phyloP scores from a whole-genome alignment of 1,140 invertebrate species.

The Cyphomyrmex costatus region DNA sequence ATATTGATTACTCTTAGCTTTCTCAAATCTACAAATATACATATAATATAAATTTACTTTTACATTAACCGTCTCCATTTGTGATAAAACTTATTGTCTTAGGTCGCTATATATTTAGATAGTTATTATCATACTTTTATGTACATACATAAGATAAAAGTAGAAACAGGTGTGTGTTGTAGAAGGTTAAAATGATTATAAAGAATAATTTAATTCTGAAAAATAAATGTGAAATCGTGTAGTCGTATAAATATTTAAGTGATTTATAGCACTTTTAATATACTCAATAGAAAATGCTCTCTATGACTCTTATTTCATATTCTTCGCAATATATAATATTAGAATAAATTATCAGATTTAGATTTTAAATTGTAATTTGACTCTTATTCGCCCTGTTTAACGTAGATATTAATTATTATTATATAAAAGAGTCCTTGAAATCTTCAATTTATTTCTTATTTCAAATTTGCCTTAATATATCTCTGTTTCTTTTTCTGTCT shows the following conservation, averaged over 20 bases:
- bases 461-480: neutral
- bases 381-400: too few species aligned
- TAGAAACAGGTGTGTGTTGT: neutral
- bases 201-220: constrained; percentile 11
- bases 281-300: neutral
- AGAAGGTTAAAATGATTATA: neutral
- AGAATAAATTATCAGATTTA: too few species aligned
- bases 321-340: too few species aligned
- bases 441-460: too few species aligned
- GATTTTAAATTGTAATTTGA: too few species aligned
- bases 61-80: neutral
- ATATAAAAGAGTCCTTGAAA: too few species aligned
- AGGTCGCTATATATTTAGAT: neutral
- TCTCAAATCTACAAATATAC: neutral
- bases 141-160: neutral
- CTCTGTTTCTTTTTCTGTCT: too few species aligned
- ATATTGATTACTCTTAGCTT: constrained; percentile 1
- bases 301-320: too few species aligned
- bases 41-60: constrained; percentile 28
- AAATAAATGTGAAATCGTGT: neutral
- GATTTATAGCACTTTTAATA: neutral
- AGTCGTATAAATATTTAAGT: neutral
- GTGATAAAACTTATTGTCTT: neutral
- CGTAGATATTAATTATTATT: too few species aligned
- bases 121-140: neutral